Base-by-base conservation (phyloP, 2,888 invertebrate species). In the Sylvicola fuscatus region DNA sequence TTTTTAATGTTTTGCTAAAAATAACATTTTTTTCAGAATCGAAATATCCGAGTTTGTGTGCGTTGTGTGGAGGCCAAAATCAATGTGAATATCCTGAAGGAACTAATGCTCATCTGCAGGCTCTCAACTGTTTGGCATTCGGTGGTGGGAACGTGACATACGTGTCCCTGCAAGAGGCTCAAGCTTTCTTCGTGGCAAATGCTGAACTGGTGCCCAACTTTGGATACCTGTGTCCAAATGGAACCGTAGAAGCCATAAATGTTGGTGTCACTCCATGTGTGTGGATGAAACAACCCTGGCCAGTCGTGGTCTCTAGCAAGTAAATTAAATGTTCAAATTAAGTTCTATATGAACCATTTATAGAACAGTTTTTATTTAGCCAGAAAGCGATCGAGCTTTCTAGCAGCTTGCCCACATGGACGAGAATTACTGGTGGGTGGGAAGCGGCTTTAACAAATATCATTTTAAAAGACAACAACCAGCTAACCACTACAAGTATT, bases 271-370 rank as follows among this genome's bases (percentile, higher is more conserved):
- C 60, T 0, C 67, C 71, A 1, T 76, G 76, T 46, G 52, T 65
- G 13, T 68, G 75, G 64, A 57, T 71, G 3, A 60, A 56, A 30
- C 74, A 76, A 46, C 71, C 73, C 0, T 72, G 72, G 68, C 54
- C 58, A 5, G 58, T 66, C 1, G 53, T 76, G 2, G 58, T 72
- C 11, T 13, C 43, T n/a, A 39, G 30, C 12, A 27, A 34, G 43
- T 42, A 37, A 40, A 37, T 13, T 21, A 1, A 11, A 33, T 10
- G 12, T 21, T 5, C 21, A 6, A 6, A 6, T 21, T 21, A 21
- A 21, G 8, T 21, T 21, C 21, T 21, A 6, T n/a, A n/a, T n/a
- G n/a, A n/a, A n/a, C n/a, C n/a, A n/a, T n/a, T n/a, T n/a, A n/a
- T n/a, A n/a, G n/a, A n/a, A n/a, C n/a, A n/a, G n/a, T n/a, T n/a